A percentile compares a stretch with the other conserved stretches of the same genome.
These are phyloP conservation scores for Heliocidaris erythrogramma DNA, from an alignment of 35 echinoderm and acorn worm genomes.

Conservation along the genomic window DNA sequence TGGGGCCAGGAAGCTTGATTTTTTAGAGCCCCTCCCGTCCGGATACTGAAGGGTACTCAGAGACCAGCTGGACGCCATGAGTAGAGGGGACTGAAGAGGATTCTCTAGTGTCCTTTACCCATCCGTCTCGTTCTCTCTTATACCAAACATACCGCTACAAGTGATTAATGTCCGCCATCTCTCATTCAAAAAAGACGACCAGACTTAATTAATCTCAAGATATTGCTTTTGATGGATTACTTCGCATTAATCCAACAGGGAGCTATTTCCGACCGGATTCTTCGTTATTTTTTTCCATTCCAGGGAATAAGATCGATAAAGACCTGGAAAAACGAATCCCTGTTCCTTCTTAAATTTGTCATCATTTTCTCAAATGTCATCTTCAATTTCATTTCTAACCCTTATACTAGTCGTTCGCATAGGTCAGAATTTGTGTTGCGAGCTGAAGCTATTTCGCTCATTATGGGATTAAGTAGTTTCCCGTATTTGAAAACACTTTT, in stretches of 20 bases:
- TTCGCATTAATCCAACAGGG: background rate
- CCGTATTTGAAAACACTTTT: no score
- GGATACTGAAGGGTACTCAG: background rate
- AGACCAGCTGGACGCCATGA: background rate
- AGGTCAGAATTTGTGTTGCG: no score
- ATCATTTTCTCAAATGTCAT: no score
- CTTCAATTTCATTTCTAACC: no score
- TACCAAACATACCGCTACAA: background rate
- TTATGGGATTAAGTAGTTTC: no score
- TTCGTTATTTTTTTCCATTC: background rate
- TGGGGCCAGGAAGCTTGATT: background rate
- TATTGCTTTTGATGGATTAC: background rate
- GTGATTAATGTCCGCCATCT: background rate
- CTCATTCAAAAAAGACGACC: background rate
- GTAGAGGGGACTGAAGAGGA: background rate
- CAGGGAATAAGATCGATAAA: background rate
- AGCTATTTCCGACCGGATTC: background rate
- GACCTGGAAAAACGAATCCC: background rate
- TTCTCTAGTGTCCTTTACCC: background rate
- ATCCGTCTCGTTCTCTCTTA: background rate
- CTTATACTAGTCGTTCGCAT: no score
- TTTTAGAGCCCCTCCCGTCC: background rate
- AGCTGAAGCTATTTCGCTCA: no score
- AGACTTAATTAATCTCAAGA: slow-evolving; percentile 12
- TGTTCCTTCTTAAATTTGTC: no score